Conservation (phyloP, 2,888 invertebrate genomes). For the Uloborus plumipes region DNA sequence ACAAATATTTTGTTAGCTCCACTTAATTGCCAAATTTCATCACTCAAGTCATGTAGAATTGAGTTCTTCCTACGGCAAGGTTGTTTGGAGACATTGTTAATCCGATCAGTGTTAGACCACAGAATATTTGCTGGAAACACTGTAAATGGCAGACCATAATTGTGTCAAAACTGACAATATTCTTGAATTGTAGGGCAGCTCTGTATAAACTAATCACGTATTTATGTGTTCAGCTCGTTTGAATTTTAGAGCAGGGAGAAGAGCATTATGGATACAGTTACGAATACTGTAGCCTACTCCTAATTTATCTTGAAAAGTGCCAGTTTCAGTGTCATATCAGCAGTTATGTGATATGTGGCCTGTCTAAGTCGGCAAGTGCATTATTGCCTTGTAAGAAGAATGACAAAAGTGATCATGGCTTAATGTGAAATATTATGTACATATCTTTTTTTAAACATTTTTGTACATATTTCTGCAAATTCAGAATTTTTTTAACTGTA, state of each 20-base stretch:
- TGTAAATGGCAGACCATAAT: too few species aligned
- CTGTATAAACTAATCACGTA: neutral
- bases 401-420: constrained; percentile 13
- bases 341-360: constrained; percentile 52
- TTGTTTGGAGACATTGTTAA: constrained; percentile 7
- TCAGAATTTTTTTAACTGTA: constrained; percentile 1
- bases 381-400: constrained; percentile 27
- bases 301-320: constrained; percentile 22
- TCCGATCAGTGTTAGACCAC: neutral
- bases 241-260: neutral
- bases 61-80: constrained; percentile 40
- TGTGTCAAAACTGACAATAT: too few species aligned
- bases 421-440: constrained; percentile 17
- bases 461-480: constrained; percentile 15
- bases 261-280: neutral
- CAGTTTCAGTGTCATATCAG: constrained; percentile 63
- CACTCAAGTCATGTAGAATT: constrained; percentile 24
- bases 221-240: neutral
- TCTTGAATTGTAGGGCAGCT: constrained; percentile 26
- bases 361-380: constrained; percentile 31
- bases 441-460: neutral
- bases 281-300: too few species aligned
- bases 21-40: constrained; percentile 55
- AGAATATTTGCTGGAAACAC: too few species aligned
- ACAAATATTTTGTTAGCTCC: constrained; percentile 20